These are phyloP conservation scores for Pandemis corylana DNA, from an alignment of 2,888 invertebrate species.

Conservation along the genomic window DNA sequence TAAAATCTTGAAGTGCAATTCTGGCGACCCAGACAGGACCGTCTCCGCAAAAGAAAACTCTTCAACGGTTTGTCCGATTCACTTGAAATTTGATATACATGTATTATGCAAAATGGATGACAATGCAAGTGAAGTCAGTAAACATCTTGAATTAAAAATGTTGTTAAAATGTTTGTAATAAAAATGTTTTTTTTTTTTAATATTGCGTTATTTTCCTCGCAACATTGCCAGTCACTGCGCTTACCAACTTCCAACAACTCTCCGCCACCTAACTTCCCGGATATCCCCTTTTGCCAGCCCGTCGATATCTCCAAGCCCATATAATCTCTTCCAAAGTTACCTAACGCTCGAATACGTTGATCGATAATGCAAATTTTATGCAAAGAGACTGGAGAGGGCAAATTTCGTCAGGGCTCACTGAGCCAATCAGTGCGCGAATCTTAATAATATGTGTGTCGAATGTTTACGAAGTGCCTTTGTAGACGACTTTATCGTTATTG, in stretches of 20 bases:
- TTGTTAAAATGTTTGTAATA: no score
- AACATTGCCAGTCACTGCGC: slow-evolving; percentile 29
- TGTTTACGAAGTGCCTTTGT: slow-evolving; percentile 60
- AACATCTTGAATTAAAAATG: no score
- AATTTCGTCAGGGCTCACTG: slow-evolving; percentile 61
- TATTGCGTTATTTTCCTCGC: slow-evolving; percentile 54
- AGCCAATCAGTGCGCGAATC: slow-evolving; percentile 55
- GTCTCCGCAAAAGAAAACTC: no score
- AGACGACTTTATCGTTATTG: slow-evolving; percentile 34
- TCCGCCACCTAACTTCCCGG: slow-evolving; percentile 30
- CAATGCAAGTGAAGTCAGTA: no score
- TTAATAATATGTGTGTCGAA: slow-evolving; percentile 78
- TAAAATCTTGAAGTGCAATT: no score
- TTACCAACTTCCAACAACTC: background rate
- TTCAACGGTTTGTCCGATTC: no score
- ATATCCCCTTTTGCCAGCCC: slow-evolving; percentile 28
- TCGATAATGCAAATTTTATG: slow-evolving; percentile 83
- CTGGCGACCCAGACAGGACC: no score
- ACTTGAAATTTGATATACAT: no score
- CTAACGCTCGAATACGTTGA: slow-evolving; percentile 45
- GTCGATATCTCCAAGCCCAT: slow-evolving; percentile 45
- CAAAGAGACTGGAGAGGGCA: slow-evolving; percentile 73
- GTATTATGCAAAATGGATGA: no score
- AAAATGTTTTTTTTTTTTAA: no score
- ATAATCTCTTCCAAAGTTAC: slow-evolving; percentile 66